phyloP scores from a whole-genome alignment of 1,140 invertebrate species.

The Temnothorax nylanderi region DNA sequence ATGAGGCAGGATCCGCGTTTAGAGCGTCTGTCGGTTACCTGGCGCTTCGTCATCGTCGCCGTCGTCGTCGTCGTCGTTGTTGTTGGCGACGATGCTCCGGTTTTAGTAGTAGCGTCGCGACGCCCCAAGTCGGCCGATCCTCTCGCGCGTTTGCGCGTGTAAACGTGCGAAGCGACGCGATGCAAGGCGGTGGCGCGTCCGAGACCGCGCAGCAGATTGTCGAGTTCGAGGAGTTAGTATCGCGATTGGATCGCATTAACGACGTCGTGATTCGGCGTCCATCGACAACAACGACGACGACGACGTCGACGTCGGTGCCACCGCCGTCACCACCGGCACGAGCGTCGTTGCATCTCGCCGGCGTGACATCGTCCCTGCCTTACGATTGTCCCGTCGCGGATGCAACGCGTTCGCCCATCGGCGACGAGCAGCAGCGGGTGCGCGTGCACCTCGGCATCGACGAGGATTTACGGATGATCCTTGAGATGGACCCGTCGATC shows the following conservation, averaged over 20 bases:
- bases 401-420: not conserved
- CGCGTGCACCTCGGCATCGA: conserved; percentile 87
- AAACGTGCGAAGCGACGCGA: conserved; percentile 63
- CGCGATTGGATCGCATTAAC: conserved; percentile 82
- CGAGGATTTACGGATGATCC: conserved; percentile 88
- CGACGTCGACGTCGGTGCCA: conserved; percentile 24
- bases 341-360: not conserved
- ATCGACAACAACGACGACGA: conserved; percentile 20
- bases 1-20: conserved; percentile 57
- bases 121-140: conserved; percentile 71
- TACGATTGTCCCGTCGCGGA: not conserved
- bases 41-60: conserved; percentile 21
- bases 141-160: conserved; percentile 56
- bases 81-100: conserved; percentile 47
- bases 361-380: conserved; percentile 7
- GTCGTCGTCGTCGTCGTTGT: not conserved
- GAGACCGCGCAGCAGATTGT: conserved; percentile 81
- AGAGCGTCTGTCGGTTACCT: conserved; percentile 51
- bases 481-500: conserved; percentile 88
- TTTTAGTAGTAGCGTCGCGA: conserved; percentile 83
- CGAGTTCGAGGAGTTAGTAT: conserved; percentile 83
- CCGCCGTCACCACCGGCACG: conserved; percentile 35
- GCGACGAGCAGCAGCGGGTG: conserved; percentile 76
- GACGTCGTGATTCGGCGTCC: conserved; percentile 50
- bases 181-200: conserved; percentile 71